A percentile compares a stretch with the other conserved stretches of the same genome.
Conservation (phyloP, 2,797 vertebrate species). For the Sciaenops ocellatus region DNA sequence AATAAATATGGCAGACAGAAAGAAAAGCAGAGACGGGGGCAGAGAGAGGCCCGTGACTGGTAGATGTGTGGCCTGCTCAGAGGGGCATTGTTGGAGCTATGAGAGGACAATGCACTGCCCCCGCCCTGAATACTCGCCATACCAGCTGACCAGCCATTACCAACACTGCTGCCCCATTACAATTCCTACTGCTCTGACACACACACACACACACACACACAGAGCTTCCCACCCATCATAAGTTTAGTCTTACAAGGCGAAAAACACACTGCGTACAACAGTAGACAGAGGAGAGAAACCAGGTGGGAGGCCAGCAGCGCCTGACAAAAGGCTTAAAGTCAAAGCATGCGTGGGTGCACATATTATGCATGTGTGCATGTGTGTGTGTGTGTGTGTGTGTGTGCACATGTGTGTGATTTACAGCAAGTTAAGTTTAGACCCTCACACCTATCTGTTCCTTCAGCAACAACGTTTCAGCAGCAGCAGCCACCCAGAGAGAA, state of each 20-base stretch:
- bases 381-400: constrained; percentile 35
- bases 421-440: constrained; percentile 78
- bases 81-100: constrained; percentile 85
- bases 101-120: constrained; percentile 86
- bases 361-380: constrained; percentile 31
- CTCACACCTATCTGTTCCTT: constrained; percentile 75
- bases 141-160: constrained; percentile 88
- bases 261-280: constrained; percentile 47
- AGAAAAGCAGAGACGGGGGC: constrained; percentile 71
- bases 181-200: constrained; percentile 67
- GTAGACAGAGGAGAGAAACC: constrained; percentile 56
- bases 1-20: constrained; percentile 78
- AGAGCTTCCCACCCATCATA: constrained; percentile 54
- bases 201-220: constrained; percentile 21
- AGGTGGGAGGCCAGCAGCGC: constrained; percentile 63
- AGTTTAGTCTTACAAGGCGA: constrained; percentile 62
- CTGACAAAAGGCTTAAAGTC: constrained; percentile 71
- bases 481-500: constrained; percentile 61
- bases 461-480: constrained; percentile 59
- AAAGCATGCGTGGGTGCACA: constrained; percentile 68
- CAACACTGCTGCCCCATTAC: constrained; percentile 77
- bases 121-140: constrained; percentile 87
- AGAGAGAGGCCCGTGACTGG: constrained; percentile 81
- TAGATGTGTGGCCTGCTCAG: constrained; percentile 83
- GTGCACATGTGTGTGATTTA: constrained; percentile 63